These are phyloP conservation scores for Platyrinchus mystaceus DNA, from an alignment of 2,797 vertebrate genomes.

Conservation along the genomic window DNA sequence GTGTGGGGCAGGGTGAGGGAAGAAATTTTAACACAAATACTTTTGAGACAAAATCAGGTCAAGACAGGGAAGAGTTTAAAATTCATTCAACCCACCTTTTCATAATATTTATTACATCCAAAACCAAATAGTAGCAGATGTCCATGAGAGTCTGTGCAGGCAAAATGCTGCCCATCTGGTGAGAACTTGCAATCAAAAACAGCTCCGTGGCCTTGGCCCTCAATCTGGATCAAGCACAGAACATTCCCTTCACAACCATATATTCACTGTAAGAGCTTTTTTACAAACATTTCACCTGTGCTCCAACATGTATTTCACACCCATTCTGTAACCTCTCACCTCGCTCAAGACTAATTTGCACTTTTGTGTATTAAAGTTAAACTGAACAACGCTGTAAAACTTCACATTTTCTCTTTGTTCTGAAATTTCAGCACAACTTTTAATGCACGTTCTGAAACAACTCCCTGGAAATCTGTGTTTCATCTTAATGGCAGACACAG, in stretches of 20 bases:
- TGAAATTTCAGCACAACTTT: background rate
- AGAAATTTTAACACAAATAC: background rate
- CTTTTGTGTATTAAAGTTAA: background rate
- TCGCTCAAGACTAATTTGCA: background rate
- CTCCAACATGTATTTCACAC: background rate
- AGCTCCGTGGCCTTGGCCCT: slow-evolving; percentile 97
- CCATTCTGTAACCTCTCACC: background rate
- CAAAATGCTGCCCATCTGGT: slow-evolving; percentile 94
- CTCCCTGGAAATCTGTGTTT: background rate
- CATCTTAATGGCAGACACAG: background rate
- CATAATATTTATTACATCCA: slow-evolving; percentile 92
- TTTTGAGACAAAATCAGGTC: background rate
- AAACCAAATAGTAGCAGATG: slow-evolving; percentile 97
- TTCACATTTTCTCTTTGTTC: background rate
- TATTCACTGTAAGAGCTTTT: background rate
- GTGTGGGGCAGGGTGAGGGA: background rate
- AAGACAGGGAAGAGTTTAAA: background rate
- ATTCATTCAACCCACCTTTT: slow-evolving; percentile 82
- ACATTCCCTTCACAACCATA: background rate
- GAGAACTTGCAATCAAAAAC: slow-evolving; percentile 99
- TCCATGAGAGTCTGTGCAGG: slow-evolving; percentile 97
- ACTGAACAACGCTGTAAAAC: background rate
- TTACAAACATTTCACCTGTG: background rate
- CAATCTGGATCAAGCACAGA: slow-evolving; percentile 83
- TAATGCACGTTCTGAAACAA: background rate